Evolutionary conservation across 2,888 invertebrate genomes (phyloP), one percentile per base, ranked within the genome.

Genomic region (Patella pellucida): DNA sequence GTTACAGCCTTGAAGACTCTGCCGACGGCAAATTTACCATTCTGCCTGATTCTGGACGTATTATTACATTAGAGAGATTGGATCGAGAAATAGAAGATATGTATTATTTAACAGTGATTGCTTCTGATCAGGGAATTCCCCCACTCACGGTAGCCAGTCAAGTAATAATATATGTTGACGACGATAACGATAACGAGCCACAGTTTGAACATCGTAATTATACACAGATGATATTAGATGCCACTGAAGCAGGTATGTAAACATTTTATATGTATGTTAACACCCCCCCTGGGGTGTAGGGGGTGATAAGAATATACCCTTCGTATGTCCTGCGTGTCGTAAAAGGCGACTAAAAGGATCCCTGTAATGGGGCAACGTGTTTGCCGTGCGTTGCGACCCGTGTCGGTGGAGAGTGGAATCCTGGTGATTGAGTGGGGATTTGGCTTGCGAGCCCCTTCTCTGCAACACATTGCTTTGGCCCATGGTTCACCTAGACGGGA

Each of bases 171-270:
- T 78, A 81, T 74, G 85, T 90, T 12, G 96, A 97, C 0, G 97
- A 96, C 12, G 95, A 96, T 88, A 98, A 98, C 90, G 92, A 93
- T 73, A 93, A 94, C 87, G 93, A 94, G 1, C 98, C 98, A 0
- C 94, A 94, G 75, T 88, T 88, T 81, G 85, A 85, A 41, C 93
- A 94, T 62, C 78, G 75, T 1, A 80, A 76, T 79, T 96, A 96
- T 89, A 94, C 94, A 83, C 94, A 96, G 23, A 94, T 95, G 84
- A 94, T 97, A 75, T 95, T 96, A 0, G 96, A 97, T 88, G 94
- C 94, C 52, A 96, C 95, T 1, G 92, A 93, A 79, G 92, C 93
- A 73, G 96, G 95, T 88, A 94, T 87, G 89, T 68, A 3, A 14
- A 50, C 67, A 50, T 9, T 71, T 54, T 5, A 31, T 31, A 12